phyloP scores from a whole-genome alignment of 2,797 vertebrate genomes.

The Melanogrammus aeglefinus region DNA sequence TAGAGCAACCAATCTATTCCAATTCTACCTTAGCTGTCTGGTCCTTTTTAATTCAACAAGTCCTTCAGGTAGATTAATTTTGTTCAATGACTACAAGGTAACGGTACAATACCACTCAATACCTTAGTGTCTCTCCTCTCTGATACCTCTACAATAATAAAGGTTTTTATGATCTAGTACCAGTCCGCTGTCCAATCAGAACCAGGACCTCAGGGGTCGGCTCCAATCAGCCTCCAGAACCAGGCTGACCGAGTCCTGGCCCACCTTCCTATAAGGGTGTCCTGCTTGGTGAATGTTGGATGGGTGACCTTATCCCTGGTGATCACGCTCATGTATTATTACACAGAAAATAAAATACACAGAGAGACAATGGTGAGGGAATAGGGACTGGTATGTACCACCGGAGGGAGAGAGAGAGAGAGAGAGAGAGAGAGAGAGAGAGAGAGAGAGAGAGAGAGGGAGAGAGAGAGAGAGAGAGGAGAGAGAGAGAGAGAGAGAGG shows the following conservation, averaged over 20 bases:
- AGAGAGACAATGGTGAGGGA: neutral
- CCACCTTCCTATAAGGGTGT: no score
- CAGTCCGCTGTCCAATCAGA: neutral
- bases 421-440: slow-evolving; percentile 1
- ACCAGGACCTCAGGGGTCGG: neutral
- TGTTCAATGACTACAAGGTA: neutral
- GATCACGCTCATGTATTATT: no score
- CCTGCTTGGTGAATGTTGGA: no score
- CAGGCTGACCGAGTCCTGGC: no score
- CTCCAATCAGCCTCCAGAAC: no score
- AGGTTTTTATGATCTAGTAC: neutral
- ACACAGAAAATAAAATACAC: neutral
- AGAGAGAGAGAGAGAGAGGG: neutral
- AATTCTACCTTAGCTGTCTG: no score
- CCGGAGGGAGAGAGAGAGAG: slow-evolving; percentile 1
- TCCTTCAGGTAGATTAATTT: neutral
- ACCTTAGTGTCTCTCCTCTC: neutral
- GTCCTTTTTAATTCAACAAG: no score
- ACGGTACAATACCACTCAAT: neutral
- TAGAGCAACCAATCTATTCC: neutral
- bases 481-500: neutral
- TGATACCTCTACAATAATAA: neutral
- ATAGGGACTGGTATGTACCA: neutral
- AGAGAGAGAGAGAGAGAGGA: neutral
- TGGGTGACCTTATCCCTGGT: no score